Conservation (phyloP, 2,113 vertebrate genomes). For the Donacobius atricapilla region DNA sequence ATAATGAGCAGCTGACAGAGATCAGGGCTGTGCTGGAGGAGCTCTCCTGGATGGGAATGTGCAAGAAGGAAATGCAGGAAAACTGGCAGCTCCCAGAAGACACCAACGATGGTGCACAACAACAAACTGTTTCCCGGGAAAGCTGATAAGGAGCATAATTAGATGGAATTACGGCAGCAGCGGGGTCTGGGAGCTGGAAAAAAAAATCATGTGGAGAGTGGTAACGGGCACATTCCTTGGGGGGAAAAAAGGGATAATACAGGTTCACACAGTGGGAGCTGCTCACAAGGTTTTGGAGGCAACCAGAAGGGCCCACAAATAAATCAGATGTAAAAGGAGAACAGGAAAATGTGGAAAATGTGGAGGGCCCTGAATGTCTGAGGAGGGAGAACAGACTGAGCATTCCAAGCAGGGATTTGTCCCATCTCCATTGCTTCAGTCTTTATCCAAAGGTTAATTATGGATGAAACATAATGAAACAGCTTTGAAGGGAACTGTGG, state of each 20-base stretch:
- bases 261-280: neutral
- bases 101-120: constrained; percentile 19
- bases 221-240: neutral
- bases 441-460: constrained; percentile 6
- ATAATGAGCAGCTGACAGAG: constrained; percentile 32
- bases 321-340: neutral
- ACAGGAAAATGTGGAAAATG: neutral
- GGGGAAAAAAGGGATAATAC: neutral
- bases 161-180: neutral
- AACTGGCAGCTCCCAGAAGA: constrained; percentile 46
- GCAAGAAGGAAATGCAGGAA: neutral
- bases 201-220: neutral
- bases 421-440: neutral
- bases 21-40: neutral
- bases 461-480: neutral
- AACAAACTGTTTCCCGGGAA: constrained; percentile 22
- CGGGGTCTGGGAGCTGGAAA: neutral
- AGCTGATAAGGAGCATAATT: constrained; percentile 54
- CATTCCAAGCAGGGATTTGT: neutral
- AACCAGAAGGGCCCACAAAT: neutral
- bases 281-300: neutral
- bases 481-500: neutral
- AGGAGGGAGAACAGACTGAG: neutral
- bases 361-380: neutral
- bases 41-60: neutral